Conservation (phyloP, 2,113 vertebrate genomes). For the Rhipidura dahli region DNA sequence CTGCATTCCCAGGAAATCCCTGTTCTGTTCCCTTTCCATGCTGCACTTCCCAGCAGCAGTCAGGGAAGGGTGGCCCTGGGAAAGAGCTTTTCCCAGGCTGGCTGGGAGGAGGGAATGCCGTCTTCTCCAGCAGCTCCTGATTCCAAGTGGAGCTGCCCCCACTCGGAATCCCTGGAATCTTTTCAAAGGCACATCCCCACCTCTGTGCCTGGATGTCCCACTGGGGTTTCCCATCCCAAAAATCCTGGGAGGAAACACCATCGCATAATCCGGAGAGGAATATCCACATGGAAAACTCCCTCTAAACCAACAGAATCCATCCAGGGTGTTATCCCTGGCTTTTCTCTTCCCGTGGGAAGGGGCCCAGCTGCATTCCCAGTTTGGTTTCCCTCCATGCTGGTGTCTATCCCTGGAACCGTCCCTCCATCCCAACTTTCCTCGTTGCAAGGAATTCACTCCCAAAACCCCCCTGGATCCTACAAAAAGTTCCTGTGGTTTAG, state of each 20-base stretch:
- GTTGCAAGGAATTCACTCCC: background rate
- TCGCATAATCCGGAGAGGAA: background rate
- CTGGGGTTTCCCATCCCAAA: background rate
- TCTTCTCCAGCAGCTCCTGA: background rate
- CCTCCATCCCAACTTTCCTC: background rate
- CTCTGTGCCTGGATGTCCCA: background rate
- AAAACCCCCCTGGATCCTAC: background rate
- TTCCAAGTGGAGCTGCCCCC: background rate
- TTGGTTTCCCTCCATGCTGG: background rate
- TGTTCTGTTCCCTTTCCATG: background rate
- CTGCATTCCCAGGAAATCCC: background rate
- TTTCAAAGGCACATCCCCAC: background rate
- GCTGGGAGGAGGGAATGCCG: background rate
- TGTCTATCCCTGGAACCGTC: background rate
- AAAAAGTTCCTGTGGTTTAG: background rate
- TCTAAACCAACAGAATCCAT: background rate
- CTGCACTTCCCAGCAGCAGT: background rate
- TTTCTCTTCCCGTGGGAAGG: background rate
- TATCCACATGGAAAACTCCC: background rate
- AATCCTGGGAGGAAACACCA: background rate
- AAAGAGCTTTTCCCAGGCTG: background rate
- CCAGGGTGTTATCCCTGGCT: background rate
- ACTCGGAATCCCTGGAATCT: background rate
- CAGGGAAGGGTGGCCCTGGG: background rate
- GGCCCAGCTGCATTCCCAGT: background rate